A percentile compares a stretch with the other conserved stretches of the same genome.
Conservation (phyloP, 1,140 invertebrate genomes). For the Ceratina australensis region DNA sequence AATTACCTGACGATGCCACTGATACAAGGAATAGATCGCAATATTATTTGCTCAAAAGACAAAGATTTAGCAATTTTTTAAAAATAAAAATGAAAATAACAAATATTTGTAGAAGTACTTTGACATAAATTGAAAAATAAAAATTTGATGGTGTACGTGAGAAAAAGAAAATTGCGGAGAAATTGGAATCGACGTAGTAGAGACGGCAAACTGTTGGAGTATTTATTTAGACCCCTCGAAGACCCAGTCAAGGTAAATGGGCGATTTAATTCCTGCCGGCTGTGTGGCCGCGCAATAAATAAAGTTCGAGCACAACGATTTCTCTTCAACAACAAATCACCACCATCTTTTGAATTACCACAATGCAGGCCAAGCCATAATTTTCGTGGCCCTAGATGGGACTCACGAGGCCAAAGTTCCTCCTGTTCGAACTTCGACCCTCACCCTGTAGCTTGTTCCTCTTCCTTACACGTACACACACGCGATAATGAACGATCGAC, state of each 20-base stretch:
- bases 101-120: not conserved
- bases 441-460: not conserved
- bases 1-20: no score
- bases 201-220: not conserved
- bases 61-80: no score
- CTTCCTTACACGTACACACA: not conserved
- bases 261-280: conserved; percentile 25
- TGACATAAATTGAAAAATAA: no score
- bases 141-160: not conserved
- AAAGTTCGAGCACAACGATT: conserved; percentile 41
- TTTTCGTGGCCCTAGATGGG: conserved; percentile 34
- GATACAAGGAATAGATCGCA: no score
- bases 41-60: no score
- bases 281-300: conserved; percentile 4
- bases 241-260: not conserved
- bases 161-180: not conserved
- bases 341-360: conserved; percentile 44
- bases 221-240: not conserved
- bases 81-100: not conserved
- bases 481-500: conserved; percentile 21
- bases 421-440: conserved; percentile 5
- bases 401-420: conserved; percentile 44
- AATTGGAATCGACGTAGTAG: not conserved
- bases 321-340: conserved; percentile 42
- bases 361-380: conserved; percentile 38